These are phyloP conservation scores for Caenorhabditis remanei DNA, from an alignment of 1,140 invertebrate genomes.

Conservation along the genomic window DNA sequence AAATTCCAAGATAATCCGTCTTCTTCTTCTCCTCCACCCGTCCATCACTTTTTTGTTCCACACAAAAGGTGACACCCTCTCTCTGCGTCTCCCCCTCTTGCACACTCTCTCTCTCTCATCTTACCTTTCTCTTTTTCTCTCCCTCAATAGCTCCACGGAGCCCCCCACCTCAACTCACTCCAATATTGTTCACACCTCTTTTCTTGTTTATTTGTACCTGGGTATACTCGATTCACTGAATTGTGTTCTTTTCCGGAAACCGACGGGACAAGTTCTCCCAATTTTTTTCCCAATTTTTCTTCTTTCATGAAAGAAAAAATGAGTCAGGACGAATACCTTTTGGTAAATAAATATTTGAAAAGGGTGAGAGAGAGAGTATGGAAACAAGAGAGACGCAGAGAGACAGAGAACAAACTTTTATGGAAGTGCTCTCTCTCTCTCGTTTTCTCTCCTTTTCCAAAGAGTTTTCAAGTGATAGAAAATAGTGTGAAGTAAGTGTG, in stretches of 20 bases:
- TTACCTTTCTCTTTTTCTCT: background rate
- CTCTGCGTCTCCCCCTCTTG: conserved; percentile 16
- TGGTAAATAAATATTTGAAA: conserved; percentile 24
- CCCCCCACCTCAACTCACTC: too few relatives aligned
- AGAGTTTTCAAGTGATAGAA: conserved; percentile 12
- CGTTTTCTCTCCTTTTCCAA: background rate
- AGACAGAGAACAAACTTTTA: conserved; percentile 1
- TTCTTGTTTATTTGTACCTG: background rate
- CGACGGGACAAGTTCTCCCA: too few relatives aligned
- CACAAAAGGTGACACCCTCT: background rate
- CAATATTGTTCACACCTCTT: background rate
- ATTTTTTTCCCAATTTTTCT: background rate
- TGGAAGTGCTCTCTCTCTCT: conserved; percentile 4
- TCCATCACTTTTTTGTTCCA: conserved; percentile 37
- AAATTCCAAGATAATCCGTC: background rate
- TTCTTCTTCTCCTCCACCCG: background rate
- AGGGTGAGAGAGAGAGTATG: background rate
- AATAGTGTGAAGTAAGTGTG: conserved; percentile 50
- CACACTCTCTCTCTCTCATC: background rate
- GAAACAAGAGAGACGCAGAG: background rate
- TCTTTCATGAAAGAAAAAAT: background rate
- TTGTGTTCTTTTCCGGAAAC: too few relatives aligned
- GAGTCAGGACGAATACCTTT: conserved; percentile 6
- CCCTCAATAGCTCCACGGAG: background rate
- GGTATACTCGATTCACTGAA: background rate